Base-by-base conservation (phyloP, 1,140 invertebrate genomes). In the Apis laboriosa region DNA sequence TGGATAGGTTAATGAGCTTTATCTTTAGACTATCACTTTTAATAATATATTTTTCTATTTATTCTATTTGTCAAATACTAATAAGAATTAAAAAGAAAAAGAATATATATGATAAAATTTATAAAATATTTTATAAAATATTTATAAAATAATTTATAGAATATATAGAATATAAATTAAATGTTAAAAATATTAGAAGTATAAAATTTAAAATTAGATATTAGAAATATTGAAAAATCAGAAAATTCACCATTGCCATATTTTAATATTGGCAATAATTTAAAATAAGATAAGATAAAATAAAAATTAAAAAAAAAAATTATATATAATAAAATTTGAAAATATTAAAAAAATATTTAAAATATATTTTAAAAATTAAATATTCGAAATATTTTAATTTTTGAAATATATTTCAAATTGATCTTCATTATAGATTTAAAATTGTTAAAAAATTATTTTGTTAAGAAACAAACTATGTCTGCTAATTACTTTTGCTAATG, bases 1-100 rank as follows among this genome's bases (percentile, higher is more conserved):
- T 58, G 34, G 9, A 68, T 49, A 43, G 66, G 66, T 68, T 68
- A 68, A 68, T 68, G 43, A 51, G 66, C 43, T 68, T 49, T 49
- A 34, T 68, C 66, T 68, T 43, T 51, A 21, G 12, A 51, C 15
- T 0, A 49, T 67, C 13, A 11, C 4, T 43, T n/a, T 67, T 21
- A 34, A 15, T 19, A 67, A 49, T 43, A 3, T 67, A 43, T 4
- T 19, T 67, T 11, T 21, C 19, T 2, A 7, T 43, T 19, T 67
- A 17, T 34, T 66, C 63, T 34, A 11, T 43, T 43, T 43, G 34
- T 7, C 34, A 43, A 43, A 43, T 3, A 5, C 5, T 7, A 43
- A 0, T 43, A 43, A 43, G 5, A 43, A 43, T 43, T 43, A 43
- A 43, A 43, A 43, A 7, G 5, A 43, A 43, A 43, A 43, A 43